These are phyloP conservation scores for Mellilla xanthometata DNA, from an alignment of 2,888 invertebrate genomes.

Conservation along the genomic window DNA sequence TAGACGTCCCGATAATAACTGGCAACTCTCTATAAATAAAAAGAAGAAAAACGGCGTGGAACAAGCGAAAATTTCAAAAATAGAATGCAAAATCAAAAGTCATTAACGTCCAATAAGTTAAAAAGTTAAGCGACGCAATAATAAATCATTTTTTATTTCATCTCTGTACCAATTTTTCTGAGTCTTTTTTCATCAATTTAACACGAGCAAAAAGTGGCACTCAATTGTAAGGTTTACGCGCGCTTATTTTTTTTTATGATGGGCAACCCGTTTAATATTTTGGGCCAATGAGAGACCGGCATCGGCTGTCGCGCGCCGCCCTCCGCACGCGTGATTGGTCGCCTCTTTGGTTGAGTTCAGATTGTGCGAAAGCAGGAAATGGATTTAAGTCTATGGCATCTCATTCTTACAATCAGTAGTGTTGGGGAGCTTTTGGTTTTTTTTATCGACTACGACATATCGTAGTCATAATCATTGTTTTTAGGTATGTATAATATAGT, in stretches of 20 bases:
- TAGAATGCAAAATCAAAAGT: slow-evolving; percentile 74
- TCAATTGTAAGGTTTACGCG: slow-evolving; percentile 76
- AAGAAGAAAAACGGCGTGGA: slow-evolving; percentile 38
- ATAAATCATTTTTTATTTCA: slow-evolving; percentile 81
- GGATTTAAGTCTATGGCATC: slow-evolving; percentile 75
- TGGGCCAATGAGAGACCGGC: slow-evolving; percentile 60
- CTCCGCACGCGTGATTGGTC: slow-evolving; percentile 65
- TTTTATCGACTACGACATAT: slow-evolving; percentile 7
- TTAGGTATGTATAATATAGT: no score
- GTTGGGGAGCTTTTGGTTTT: slow-evolving; percentile 31
- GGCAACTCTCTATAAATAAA: slow-evolving; percentile 54
- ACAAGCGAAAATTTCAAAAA: slow-evolving; percentile 51
- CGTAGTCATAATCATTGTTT: not conserved
- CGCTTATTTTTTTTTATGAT: slow-evolving; percentile 65
- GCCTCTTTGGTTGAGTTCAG: slow-evolving; percentile 55
- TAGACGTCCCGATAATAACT: slow-evolving; percentile 43
- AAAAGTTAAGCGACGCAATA: slow-evolving; percentile 73
- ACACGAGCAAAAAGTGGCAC: slow-evolving; percentile 77
- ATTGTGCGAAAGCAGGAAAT: slow-evolving; percentile 80
- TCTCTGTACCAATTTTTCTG: slow-evolving; percentile 71
- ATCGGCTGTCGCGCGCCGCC: slow-evolving; percentile 62
- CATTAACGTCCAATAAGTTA: slow-evolving; percentile 81
- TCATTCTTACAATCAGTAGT: slow-evolving; percentile 71
- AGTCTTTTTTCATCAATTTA: slow-evolving; percentile 81
- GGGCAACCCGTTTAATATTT: slow-evolving; percentile 75